phyloP scores from a whole-genome alignment of 2,888 invertebrate genomes.

The Heteromyza rotundicornis region DNA sequence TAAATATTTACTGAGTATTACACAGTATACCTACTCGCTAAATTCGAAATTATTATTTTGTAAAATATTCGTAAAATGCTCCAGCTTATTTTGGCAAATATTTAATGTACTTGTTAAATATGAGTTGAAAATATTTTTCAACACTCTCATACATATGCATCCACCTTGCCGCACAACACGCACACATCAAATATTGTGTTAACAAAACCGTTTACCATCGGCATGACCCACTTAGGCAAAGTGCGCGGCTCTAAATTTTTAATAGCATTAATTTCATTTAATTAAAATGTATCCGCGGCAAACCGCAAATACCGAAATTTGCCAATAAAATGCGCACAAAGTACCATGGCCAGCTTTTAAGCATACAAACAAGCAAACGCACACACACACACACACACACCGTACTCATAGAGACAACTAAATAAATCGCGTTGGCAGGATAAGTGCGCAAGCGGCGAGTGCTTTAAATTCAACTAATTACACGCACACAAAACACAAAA shows the following conservation, averaged over 20 bases:
- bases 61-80: too few species aligned
- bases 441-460: not conserved
- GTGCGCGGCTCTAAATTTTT: conserved; percentile 14
- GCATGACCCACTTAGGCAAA: not conserved
- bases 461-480: not conserved
- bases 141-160: not conserved
- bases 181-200: not conserved
- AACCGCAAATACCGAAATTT: conserved; percentile 19
- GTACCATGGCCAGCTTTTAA: not conserved
- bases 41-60: too few species aligned
- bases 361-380: not conserved
- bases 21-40: too few species aligned
- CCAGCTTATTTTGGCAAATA: too few species aligned
- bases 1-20: too few species aligned
- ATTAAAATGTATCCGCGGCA: conserved; percentile 23
- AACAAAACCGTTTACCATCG: not conserved
- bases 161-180: not conserved
- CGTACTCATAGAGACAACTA: not conserved
- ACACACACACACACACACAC: not conserved
- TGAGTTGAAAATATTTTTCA: too few species aligned
- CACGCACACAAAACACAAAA: not conserved
- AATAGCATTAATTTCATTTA: conserved; percentile 26
- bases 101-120: too few species aligned
- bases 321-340: conserved; percentile 13
- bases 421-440: too few species aligned